Base-by-base conservation (phyloP, 2,113 vertebrate genomes). In the Dolichotis patagonum region DNA sequence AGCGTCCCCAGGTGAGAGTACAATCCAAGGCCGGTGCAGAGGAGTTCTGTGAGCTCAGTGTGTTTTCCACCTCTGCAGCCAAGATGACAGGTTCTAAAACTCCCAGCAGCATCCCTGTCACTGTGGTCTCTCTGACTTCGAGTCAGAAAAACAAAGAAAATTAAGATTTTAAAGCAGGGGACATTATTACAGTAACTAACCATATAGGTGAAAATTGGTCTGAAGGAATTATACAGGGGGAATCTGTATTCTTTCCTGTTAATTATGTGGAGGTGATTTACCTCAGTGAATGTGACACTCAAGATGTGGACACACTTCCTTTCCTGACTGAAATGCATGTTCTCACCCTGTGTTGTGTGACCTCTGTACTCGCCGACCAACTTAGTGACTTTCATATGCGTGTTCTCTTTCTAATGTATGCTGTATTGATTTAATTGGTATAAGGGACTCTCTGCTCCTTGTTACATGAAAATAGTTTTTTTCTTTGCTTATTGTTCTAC, bases 131-230 rank as follows among this genome's bases (percentile, higher is more conserved):
- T 99, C 99, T 94, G 99, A 99, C 98, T 99, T 99, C 89, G 99
- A 99, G 94, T 99, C 99, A 1, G 99, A 99, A 98, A 99, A 99
- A 43, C 98, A 99, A 98, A 99, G 99, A 14, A 99, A 99, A 98
- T 99, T 99, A 94, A 99, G 99, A 95, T 99, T 99, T 99, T 98
- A 99, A 99, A 97, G 99, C 99, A 99, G 99, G 99, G 4, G 99
- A 99, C 98, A 89, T 99, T 99, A 99, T 99, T 97, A 99, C 99
- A 90, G 97, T 99, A 97, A 99, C 99, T 97, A 99, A 99, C 98
- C 99, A 99, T 97, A 99, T 99, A 43, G 99, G 99, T 62, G 99
- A 99, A 96, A 99, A 99, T 99, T 99, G 99, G 99, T 99, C 99
- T 1, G 99, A 99, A 97, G 99, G 99, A 90, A 99, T 99, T 99